Base-by-base conservation (phyloP, 92 coral and sea anemone genomes). In the Diadumene lineata region DNA sequence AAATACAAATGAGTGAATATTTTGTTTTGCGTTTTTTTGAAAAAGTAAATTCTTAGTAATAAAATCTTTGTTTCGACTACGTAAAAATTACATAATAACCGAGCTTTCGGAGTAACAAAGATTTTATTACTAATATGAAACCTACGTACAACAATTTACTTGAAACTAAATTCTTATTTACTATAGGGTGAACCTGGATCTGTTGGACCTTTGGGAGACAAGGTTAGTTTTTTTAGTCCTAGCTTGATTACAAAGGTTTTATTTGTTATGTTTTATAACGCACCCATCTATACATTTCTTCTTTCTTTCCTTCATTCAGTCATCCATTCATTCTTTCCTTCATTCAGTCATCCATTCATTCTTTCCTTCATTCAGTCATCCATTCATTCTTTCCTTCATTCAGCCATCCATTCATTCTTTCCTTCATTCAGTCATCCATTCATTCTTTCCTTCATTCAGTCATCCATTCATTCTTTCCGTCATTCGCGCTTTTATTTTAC, bases 151-250 rank as follows among this genome's bases (percentile, higher is more conserved):
- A n/a, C n/a, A 55, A 55, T 55, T n/a, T 9, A 8, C 61, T n/a
- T n/a, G n/a, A n/a, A n/a, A n/a, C n/a, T 58, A 24, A 38, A n/a
- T 65, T 70, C 19, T 77, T 19, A 19, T 60, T 11, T 44, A 29
- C 21, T 50, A 23, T 46, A 86, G 90, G 90, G 90, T 30, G 68
- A 67, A 30, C 65, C 75, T 21, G 82, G 82, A 75, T 67, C 50
- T 30, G 34, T 48, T n/a, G 90, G 90, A 72, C 77, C 82, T 43
- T 30, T 19, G 19, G 86, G 90, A 63, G 75, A 81, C 26, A 76
- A 83, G 1, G 90, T 84, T 71, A 56, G 48, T 13, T 38, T 38
- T n/a, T n/a, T n/a, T n/a, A n/a, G n/a, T n/a, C n/a, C n/a, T n/a
- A n/a, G n/a, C n/a, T n/a, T n/a, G n/a, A n/a, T n/a, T n/a, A n/a